Base-by-base conservation (phyloP, 2,113 vertebrate species). In the Ageneiosus marmoratus region DNA sequence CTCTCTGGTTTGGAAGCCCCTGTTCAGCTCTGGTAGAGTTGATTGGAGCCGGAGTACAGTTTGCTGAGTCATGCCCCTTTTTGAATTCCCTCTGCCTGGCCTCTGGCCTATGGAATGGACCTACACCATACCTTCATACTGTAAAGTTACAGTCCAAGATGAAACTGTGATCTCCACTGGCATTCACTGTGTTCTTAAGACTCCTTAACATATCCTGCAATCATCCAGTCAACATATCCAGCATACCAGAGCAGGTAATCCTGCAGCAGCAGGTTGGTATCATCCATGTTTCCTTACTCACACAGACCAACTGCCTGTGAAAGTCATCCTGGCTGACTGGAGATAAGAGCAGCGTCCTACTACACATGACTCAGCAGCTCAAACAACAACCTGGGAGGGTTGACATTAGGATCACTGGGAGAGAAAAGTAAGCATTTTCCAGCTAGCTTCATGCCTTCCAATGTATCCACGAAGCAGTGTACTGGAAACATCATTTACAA, bases 361-460 rank as follows among this genome's bases (percentile, higher is more conserved):
- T 85, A 87, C 91, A 91, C 89, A 92, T 94, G 93, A 94, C 93
- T 95, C 92, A 94, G 93, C 93, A 91, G 88, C 91, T 90, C 88
- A 86, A 79, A 65, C 88, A 85, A 62, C 84, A n/a, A 18, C 84
- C 56, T 84, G 67, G 83, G 18, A 83, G 85, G 88, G 90, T 88
- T 87, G 51, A 60, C 76, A 83, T 83, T 80, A 79, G 90, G 91
- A 88, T 93, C 88, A 82, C 81, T 86, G 87, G 91, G 87, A 86
- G 79, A 37, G 69, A 86, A 86, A 76, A 29, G 74, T 62, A 8
- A 34, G 22, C 15, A 51, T 34, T 53, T 70, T 86, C 16, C 44
- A 29, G 41, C 34, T 48, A 29, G n/a, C 72, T 85, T 82, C 65
- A 85, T 81, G 62, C 80, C 41, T 18, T 32, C 16, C 81, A 53